Conservation (phyloP, 2,113 vertebrate genomes). For the Plecotus auritus region DNA sequence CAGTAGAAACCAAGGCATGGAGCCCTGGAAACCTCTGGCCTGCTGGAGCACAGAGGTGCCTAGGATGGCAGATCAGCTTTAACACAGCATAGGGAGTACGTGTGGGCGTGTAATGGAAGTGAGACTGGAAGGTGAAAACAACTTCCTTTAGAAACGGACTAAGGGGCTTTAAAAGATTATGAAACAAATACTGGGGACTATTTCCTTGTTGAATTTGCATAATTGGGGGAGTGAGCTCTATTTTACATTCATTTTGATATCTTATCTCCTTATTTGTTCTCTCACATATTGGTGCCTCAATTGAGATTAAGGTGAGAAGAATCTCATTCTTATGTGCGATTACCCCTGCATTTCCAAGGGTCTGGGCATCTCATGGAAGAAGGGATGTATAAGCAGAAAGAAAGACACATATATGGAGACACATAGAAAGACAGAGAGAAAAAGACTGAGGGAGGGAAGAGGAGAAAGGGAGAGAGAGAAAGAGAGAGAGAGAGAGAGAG, state of each 20-base stretch:
- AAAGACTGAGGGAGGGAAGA: neutral
- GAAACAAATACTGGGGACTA: neutral
- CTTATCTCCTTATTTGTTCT: neutral
- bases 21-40: neutral
- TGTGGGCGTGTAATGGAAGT: rapidly evolving
- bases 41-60: neutral
- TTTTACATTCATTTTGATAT: neutral
- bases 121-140: neutral
- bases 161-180: neutral
- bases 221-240: neutral
- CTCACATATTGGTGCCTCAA: neutral
- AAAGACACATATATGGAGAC: neutral
- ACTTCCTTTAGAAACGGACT: neutral
- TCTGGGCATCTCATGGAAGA: neutral
- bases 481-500: neutral
- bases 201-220: neutral
- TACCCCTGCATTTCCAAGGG: neutral
- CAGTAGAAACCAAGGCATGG: neutral
- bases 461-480: neutral
- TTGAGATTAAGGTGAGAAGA: neutral
- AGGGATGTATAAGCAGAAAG: neutral
- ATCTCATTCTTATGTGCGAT: neutral
- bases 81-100: rapidly evolving
- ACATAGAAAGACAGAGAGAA: neutral
- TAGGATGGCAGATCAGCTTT: neutral